Evolutionary conservation across 2,888 invertebrate species (phyloP).

Genomic region (Protonemura montana): DNA sequence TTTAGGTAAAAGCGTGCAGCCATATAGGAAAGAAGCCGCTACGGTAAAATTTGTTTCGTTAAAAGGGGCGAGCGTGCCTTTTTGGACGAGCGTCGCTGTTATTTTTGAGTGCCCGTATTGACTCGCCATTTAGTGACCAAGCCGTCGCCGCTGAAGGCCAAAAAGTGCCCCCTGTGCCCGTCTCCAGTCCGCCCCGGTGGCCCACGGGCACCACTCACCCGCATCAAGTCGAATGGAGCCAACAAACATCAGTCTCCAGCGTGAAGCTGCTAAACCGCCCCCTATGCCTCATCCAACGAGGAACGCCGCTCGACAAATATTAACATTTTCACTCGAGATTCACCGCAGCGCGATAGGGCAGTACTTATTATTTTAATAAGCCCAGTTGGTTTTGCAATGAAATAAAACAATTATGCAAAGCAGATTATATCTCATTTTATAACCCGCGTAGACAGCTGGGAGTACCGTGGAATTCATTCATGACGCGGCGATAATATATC

Average conservation of each 20-base stretch:
- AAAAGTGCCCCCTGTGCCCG: no score
- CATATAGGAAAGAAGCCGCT: not conserved
- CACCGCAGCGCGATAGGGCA: not conserved
- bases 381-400: not conserved
- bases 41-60: not conserved
- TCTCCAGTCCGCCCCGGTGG: no score
- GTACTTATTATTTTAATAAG: constrained; percentile 25
- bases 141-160: not conserved
- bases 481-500: not conserved
- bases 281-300: not conserved
- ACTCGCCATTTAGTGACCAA: constrained; percentile 1
- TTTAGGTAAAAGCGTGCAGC: not conserved
- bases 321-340: not conserved
- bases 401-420: constrained; percentile 12
- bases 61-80: not conserved
- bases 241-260: not conserved
- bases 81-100: not conserved
- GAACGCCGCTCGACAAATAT: not conserved
- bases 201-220: not conserved
- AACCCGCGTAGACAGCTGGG: not conserved
- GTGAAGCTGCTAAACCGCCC: not conserved
- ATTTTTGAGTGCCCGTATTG: constrained; percentile 24
- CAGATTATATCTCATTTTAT: not conserved
- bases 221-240: constrained; percentile 9
- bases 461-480: not conserved